These are phyloP conservation scores for Accipiter virgatus DNA, from an alignment of 2,113 vertebrate species.

Conservation along the genomic window DNA sequence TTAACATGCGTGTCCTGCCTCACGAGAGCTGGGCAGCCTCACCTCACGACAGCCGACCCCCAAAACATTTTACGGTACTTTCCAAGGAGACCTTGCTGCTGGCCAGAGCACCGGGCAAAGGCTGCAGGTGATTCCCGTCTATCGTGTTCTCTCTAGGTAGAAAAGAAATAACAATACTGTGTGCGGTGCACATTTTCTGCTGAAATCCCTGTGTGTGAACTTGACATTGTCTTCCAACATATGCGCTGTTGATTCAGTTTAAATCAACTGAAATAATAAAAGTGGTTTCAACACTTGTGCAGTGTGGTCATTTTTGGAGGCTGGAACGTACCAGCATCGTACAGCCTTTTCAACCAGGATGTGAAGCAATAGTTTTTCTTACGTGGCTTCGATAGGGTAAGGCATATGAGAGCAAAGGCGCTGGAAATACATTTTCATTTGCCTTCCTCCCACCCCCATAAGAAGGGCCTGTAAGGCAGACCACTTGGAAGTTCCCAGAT, in stretches of 20 bases:
- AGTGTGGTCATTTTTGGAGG: not conserved
- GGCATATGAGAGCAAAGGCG: not conserved
- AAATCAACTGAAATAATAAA: not conserved
- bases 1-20: rapidly evolving
- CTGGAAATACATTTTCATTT: not conserved
- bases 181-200: not conserved
- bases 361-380: not conserved
- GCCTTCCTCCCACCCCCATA: not conserved
- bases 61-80: not conserved
- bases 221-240: not conserved
- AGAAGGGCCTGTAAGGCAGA: not conserved
- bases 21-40: not conserved
- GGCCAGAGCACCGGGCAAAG: not conserved
- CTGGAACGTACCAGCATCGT: not conserved
- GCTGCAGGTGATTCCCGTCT: rapidly evolving
- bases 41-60: not conserved
- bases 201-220: not conserved
- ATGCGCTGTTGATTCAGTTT: not conserved
- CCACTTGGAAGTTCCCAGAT: not conserved
- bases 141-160: not conserved
- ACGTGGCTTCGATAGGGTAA: not conserved
- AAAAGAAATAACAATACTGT: not conserved
- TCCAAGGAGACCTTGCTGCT: not conserved
- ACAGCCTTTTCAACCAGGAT: not conserved
- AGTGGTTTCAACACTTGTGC: not conserved